Percentiles rank a stretch among this genome's conserved stretches.
These are phyloP conservation scores for Koerneria pararmatus DNA, from an alignment of 2,888 invertebrate species.

Conservation along the genomic window DNA sequence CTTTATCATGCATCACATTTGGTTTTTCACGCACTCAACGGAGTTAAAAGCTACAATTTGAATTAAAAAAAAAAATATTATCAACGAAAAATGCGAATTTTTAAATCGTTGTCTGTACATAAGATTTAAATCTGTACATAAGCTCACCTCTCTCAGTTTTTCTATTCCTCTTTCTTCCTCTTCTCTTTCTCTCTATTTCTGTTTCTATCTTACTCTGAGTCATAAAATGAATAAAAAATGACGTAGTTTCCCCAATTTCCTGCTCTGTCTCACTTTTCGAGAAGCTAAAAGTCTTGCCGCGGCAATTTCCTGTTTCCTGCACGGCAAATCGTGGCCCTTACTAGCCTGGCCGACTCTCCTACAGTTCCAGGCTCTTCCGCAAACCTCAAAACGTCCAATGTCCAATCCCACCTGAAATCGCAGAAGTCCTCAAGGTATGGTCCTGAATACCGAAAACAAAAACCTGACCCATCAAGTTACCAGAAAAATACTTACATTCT, in stretches of 20 bases:
- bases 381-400: constrained; percentile 53
- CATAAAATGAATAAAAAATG: constrained; percentile 7
- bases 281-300: too few species aligned
- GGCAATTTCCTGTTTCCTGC: too few species aligned
- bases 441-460: too few species aligned
- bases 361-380: constrained; percentile 50
- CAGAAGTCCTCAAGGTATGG: constrained; percentile 35
- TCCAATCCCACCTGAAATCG: constrained; percentile 55
- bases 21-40: too few species aligned
- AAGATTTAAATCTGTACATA: background rate
- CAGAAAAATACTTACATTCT: too few species aligned
- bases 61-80: too few species aligned
- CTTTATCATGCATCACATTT: too few species aligned
- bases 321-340: background rate
- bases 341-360: background rate
- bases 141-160: background rate
- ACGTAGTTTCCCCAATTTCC: too few species aligned
- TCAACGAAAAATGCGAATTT: background rate
- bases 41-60: too few species aligned
- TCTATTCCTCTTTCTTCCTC: background rate
- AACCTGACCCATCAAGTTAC: too few species aligned
- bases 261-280: too few species aligned
- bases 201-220: background rate
- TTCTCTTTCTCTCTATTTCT: constrained; percentile 5
- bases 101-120: background rate